These are phyloP conservation scores for Dreissena polymorpha DNA, from an alignment of 1,140 invertebrate genomes.

Conservation along the genomic window DNA sequence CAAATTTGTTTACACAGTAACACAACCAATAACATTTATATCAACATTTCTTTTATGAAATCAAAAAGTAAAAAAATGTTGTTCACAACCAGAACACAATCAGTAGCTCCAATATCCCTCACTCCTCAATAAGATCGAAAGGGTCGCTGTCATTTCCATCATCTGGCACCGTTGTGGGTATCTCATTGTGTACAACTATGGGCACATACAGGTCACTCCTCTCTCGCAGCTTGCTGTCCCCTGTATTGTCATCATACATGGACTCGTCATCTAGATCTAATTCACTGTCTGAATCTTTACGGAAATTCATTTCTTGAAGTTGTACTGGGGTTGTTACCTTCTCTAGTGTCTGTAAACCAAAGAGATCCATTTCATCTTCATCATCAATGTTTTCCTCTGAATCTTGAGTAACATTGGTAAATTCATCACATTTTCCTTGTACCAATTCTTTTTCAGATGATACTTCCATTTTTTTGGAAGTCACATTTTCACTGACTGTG, in stretches of 20 bases:
- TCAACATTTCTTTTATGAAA: too few relatives aligned
- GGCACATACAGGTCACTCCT: slow-evolving; percentile 1
- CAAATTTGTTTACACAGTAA: too few relatives aligned
- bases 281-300: slow-evolving; percentile 33
- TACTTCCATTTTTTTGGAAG: background rate
- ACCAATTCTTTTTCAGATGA: background rate
- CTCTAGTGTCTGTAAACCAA: background rate
- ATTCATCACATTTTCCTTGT: background rate
- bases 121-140: slow-evolving; percentile 61
- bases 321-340: background rate
- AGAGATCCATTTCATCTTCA: slow-evolving; percentile 22
- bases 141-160: slow-evolving; percentile 56
- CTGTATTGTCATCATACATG: slow-evolving; percentile 40
- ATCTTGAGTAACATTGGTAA: background rate
- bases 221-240: slow-evolving; percentile 23
- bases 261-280: slow-evolving; percentile 42
- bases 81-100: too few relatives aligned
- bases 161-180: background rate
- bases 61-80: too few relatives aligned
- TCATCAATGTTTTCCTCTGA: background rate
- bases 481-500: background rate
- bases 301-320: slow-evolving; percentile 33
- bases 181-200: slow-evolving; percentile 1
- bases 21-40: too few relatives aligned
- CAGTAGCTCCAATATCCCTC: background rate